Conservation (phyloP, 23 tunicate genomes). For the Halocynthia aurantium region DNA sequence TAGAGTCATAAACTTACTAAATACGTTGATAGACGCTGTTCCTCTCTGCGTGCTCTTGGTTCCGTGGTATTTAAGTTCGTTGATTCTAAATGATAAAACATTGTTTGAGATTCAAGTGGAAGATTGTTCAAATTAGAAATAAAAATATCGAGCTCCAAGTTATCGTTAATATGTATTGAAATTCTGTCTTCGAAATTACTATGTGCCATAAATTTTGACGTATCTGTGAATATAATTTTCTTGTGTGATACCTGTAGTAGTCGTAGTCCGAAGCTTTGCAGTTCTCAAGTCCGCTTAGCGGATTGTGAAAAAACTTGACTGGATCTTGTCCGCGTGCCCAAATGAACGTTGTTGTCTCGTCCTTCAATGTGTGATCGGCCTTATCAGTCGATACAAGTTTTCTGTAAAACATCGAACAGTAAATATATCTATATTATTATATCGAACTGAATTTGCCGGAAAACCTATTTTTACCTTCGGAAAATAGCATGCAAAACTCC, state of each 20-base stretch:
- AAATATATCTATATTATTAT: no score
- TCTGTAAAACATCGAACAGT: not conserved
- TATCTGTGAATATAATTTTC: no score
- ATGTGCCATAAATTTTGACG: no score
- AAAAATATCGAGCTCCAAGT: no score
- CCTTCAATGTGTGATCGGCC: slow-evolving; percentile 35
- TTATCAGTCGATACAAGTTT: slow-evolving; percentile 31
- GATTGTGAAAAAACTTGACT: slow-evolving; percentile 28
- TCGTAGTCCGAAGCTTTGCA: slow-evolving; percentile 56
- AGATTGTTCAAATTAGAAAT: no score
- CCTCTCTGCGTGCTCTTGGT: slow-evolving; percentile 62
- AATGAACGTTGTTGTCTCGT: slow-evolving; percentile 15
- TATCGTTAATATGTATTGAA: no score
- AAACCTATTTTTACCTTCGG: slow-evolving; percentile 25
- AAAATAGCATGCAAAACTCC: slow-evolving; percentile 40
- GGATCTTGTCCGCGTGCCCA: slow-evolving; percentile 82
- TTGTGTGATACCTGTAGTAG: slow-evolving; percentile 45
- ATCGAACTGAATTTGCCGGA: no score
- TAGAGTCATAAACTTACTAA: slow-evolving; percentile 23
- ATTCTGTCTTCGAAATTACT: no score
- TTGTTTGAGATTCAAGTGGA: not conserved
- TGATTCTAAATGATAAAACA: slow-evolving; percentile 42
- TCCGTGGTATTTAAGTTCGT: slow-evolving; percentile 78
- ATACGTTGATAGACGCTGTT: slow-evolving; percentile 21
- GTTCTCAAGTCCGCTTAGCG: slow-evolving; percentile 48